Conservation (phyloP, 2,888 invertebrate genomes). For the Hypena proboscidalis region DNA sequence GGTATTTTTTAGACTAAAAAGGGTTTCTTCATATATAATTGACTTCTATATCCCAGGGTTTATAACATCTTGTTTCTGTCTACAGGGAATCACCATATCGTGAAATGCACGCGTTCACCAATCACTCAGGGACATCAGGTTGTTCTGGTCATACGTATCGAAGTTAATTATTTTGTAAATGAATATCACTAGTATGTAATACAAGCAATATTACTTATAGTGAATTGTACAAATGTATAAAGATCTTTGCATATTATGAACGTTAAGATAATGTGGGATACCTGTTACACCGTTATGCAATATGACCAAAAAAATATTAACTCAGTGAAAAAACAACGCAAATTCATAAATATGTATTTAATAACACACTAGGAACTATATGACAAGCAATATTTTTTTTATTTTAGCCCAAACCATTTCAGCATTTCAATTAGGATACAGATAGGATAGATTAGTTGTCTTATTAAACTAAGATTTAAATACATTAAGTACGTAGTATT, state of each 20-base stretch:
- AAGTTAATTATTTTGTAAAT: slow-evolving; percentile 67
- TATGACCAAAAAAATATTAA: background rate
- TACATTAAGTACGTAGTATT: too few relatives aligned
- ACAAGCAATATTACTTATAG: slow-evolving; percentile 76
- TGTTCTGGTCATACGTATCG: slow-evolving; percentile 78
- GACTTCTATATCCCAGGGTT: background rate
- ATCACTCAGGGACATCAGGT: slow-evolving; percentile 78
- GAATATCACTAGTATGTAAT: slow-evolving; percentile 79
- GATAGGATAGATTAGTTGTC: too few relatives aligned
- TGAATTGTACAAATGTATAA: slow-evolving; percentile 74
- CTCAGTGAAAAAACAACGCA: too few relatives aligned
- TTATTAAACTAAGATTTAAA: too few relatives aligned
- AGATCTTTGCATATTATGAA: slow-evolving; percentile 60
- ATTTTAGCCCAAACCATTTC: too few relatives aligned
- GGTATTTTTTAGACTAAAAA: too few relatives aligned
- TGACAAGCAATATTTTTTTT: too few relatives aligned
- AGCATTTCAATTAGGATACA: too few relatives aligned
- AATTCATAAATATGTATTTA: too few relatives aligned
- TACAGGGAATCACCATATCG: slow-evolving; percentile 77
- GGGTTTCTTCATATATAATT: background rate
- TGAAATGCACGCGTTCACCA: slow-evolving; percentile 73
- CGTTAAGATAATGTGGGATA: slow-evolving; percentile 43
- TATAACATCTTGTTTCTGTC: slow-evolving; percentile 27
- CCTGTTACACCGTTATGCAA: slow-evolving; percentile 53
- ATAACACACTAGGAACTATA: too few relatives aligned